Evolutionary conservation across 2,113 vertebrate species (phyloP), one percentile per base, ranked within the genome.

Genomic region (Eudyptes chrysolophus): DNA sequence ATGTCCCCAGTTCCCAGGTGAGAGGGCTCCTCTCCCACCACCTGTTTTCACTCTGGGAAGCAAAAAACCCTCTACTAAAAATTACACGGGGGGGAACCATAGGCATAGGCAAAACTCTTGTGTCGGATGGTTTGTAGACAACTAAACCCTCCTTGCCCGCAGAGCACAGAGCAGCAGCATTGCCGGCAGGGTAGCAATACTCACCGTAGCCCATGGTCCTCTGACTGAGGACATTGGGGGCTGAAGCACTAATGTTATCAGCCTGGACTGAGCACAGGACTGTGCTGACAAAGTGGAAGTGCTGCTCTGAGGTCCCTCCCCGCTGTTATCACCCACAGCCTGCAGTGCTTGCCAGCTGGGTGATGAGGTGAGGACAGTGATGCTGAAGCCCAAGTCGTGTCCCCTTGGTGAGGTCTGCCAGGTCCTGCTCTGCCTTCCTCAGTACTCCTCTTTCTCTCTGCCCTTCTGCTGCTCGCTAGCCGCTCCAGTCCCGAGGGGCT

Each of bases 1-100:
- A 99, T 8, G 98, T 98, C 19, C 98, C 98, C 44, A 98, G 26
- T 96, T 98, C 97, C 57, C 98, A 99, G 98, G 99, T 99, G 95
- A 98, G 94, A 68, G 19, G 15, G 7, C 29, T 68, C 36, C 7
- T 9, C 9, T 86, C 25, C 69, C n/a, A 10, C n/a, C 6, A 8
- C 7, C n/a, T 2, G 0, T 51, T 96, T 70, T 60, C 42, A 49
- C 29, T 26, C 49, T 5, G 64, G 13, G 21, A 46, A 54, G 18
- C 49, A 68, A 68, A 87, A 9, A 11, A 0, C 0, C 13, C 17
- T 66, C 48, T 79, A 29, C 19, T 93, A 32, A 40, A 75, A 49
- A 6, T 66, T 71, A 49, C 4, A 5, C 3, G 0, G 25, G 9
- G 29, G 25, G 55, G 7, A 79, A 13, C 9, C 17, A 27, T 3